Conservation (phyloP, 2,113 vertebrate species). For the Bubalus kerabau region DNA sequence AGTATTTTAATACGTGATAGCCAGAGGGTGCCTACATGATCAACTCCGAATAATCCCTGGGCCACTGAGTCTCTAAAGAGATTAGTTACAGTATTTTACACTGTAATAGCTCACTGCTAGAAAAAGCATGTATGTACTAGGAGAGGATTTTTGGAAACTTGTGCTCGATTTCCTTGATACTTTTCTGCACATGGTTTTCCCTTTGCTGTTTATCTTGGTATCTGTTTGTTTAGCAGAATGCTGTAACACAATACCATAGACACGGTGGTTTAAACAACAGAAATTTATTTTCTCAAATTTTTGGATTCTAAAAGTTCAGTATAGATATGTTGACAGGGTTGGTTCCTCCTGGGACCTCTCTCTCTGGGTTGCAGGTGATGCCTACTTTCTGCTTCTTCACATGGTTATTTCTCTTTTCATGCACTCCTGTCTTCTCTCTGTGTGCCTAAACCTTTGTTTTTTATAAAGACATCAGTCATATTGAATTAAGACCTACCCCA, state of each 20-base stretch:
- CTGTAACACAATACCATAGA: not conserved
- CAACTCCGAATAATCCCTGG: not conserved
- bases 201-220: not conserved
- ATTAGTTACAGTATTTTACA: not conserved
- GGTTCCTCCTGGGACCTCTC: not conserved
- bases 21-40: not conserved
- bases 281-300: not conserved
- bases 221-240: not conserved
- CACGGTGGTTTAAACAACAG: not conserved
- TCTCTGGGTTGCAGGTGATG: not conserved
- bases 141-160: not conserved
- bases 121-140: not conserved
- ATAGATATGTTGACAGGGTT: fast-evolving
- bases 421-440: fast-evolving
- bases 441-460: not conserved
- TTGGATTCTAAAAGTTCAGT: not conserved
- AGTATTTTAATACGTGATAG: not conserved
- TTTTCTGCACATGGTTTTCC: not conserved
- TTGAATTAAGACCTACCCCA: not conserved
- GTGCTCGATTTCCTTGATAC: not conserved
- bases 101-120: not conserved
- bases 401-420: not conserved
- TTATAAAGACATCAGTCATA: not conserved
- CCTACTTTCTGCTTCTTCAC: not conserved
- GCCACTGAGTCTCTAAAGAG: not conserved